A percentile compares a stretch with the other conserved stretches of the same genome.
phyloP scores from a whole-genome alignment of 2,113 vertebrate species.

The Noturus placidus region DNA sequence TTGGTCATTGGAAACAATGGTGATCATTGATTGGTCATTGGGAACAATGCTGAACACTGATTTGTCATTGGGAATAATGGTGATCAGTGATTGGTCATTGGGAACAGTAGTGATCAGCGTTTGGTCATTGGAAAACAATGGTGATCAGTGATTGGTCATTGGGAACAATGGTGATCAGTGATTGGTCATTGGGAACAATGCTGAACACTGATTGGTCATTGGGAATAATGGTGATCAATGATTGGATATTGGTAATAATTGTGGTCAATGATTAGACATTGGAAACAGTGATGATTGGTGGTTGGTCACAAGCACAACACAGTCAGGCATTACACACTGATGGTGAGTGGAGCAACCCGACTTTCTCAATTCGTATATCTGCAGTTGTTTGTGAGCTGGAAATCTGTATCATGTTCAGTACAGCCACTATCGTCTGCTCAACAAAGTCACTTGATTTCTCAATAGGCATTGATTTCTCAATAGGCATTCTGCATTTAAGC shows the following conservation, averaged over 20 bases:
- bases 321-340: neutral
- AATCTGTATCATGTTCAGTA: neutral
- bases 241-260: neutral
- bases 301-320: too few relatives aligned
- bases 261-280: neutral
- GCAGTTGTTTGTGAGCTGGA: neutral
- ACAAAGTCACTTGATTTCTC: neutral
- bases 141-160: neutral
- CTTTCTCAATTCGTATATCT: neutral
- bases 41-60: neutral
- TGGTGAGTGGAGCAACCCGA: neutral
- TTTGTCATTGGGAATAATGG: neutral
- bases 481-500: neutral
- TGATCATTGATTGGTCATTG: neutral
- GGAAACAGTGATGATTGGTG: too few relatives aligned
- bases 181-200: too few relatives aligned
- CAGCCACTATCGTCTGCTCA: neutral
- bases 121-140: neutral
- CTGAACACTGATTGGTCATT: neutral
- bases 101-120: neutral
- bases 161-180: too few relatives aligned
- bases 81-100: neutral
- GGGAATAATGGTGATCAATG: neutral
- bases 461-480: neutral
- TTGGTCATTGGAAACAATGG: neutral